Conservation (phyloP, 92 coral and sea anemone genomes). For the Porites divaricata region DNA sequence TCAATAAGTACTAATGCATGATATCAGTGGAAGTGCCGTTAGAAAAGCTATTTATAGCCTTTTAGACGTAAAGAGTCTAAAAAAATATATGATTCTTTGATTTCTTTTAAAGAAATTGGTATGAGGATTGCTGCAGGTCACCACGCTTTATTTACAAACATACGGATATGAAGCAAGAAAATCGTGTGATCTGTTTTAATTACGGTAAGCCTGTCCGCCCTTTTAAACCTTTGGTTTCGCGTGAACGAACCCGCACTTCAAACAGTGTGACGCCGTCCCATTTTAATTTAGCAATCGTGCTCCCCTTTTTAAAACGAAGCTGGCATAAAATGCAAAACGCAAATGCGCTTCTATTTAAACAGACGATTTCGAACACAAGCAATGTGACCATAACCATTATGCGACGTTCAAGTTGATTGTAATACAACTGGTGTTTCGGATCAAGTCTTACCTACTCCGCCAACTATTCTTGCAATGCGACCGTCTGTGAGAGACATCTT, state of each 20-base stretch:
- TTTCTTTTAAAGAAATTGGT: background rate
- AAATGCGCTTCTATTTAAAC: background rate
- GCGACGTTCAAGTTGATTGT: background rate
- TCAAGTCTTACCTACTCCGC: slow-evolving; percentile 22
- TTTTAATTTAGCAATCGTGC: too few relatives aligned
- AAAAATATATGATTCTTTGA: background rate
- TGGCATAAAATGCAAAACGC: background rate
- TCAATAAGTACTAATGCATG: background rate
- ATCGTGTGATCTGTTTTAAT: too few relatives aligned
- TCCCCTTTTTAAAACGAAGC: background rate
- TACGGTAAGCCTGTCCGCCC: background rate
- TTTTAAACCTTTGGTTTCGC: background rate
- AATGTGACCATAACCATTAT: background rate
- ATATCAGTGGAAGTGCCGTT: background rate
- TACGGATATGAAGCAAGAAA: too few relatives aligned
- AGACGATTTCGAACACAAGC: background rate
- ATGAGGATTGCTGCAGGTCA: too few relatives aligned
- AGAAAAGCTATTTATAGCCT: background rate
- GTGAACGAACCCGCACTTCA: background rate
- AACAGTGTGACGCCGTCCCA: background rate
- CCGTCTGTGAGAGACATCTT: slow-evolving; percentile 29
- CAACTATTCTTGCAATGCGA: slow-evolving; percentile 15
- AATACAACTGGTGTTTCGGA: background rate
- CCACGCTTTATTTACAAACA: too few relatives aligned
- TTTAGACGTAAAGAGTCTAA: background rate